Evolutionary conservation across 2,113 vertebrate genomes (phyloP).

Genomic region (Prochilodus magdalenae): DNA sequence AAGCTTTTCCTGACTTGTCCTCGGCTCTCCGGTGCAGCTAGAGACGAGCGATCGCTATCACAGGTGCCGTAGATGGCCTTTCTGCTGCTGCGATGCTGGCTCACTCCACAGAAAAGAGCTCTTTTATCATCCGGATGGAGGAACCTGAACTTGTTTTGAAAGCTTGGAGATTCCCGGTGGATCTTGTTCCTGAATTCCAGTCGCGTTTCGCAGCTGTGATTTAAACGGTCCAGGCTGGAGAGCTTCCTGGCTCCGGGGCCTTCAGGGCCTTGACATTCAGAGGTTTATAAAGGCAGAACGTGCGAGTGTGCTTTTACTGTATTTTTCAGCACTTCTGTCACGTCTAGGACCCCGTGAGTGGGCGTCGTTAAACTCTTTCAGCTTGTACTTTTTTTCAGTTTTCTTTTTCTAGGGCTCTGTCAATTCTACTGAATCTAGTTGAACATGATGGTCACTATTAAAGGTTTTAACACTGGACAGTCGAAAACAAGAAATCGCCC

Average conservation of each 20-base stretch:
- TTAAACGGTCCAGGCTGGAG: not conserved
- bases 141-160: conserved; percentile 48
- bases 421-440: too few relatives aligned
- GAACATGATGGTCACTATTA: not conserved
- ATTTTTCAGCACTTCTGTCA: not conserved
- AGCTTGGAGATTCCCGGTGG: conserved; percentile 57
- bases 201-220: conserved; percentile 58
- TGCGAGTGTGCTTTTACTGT: not conserved
- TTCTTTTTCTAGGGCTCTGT: not conserved
- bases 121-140: conserved; percentile 52
- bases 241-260: not conserved
- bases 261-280: not conserved
- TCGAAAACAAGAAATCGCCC: too few relatives aligned
- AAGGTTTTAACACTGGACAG: too few relatives aligned
- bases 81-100: not conserved
- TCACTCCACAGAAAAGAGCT: conserved; percentile 40
- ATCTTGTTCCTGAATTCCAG: conserved; percentile 59
- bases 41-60: not conserved
- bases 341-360: not conserved
- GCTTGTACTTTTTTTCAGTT: not conserved
- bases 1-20: not conserved
- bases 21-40: not conserved
- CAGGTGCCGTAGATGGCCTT: conserved; percentile 2
- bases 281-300: not conserved
- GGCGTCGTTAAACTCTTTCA: not conserved